These are phyloP conservation scores for Gallinago jamesoni DNA, from an alignment of 2,113 vertebrate species.

Conservation along the genomic window DNA sequence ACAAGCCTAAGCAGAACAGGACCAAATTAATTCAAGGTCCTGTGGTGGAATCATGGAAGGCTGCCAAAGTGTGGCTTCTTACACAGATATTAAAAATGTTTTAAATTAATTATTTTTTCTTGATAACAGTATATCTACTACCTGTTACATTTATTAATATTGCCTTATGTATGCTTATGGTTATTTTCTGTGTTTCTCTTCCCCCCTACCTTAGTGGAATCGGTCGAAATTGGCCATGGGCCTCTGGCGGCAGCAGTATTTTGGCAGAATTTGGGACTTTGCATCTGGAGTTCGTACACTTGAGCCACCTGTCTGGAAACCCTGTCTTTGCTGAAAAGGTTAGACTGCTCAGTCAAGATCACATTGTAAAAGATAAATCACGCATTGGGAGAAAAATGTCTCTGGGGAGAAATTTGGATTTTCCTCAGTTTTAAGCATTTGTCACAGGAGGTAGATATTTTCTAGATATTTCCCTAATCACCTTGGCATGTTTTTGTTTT, in stretches of 20 bases:
- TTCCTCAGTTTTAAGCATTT: neutral
- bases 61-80: neutral
- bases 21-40: neutral
- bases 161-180: neutral
- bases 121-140: neutral
- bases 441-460: neutral
- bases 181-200: constrained; percentile 12
- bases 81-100: neutral
- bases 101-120: neutral
- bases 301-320: constrained; percentile 92
- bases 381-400: neutral
- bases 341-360: neutral
- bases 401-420: neutral
- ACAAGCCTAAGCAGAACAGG: neutral
- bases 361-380: neutral
- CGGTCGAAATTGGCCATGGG: constrained; percentile 98
- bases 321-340: constrained; percentile 95
- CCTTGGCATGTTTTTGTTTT: neutral
- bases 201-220: constrained; percentile 79
- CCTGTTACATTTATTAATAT: neutral
- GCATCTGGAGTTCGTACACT: constrained; percentile 95
- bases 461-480: neutral
- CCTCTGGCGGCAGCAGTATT: constrained; percentile 97
- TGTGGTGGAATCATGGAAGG: neutral
- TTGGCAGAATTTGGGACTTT: constrained; percentile 97